Evolutionary conservation across 2,888 invertebrate species (phyloP).

Genomic region (Arge pagana): DNA sequence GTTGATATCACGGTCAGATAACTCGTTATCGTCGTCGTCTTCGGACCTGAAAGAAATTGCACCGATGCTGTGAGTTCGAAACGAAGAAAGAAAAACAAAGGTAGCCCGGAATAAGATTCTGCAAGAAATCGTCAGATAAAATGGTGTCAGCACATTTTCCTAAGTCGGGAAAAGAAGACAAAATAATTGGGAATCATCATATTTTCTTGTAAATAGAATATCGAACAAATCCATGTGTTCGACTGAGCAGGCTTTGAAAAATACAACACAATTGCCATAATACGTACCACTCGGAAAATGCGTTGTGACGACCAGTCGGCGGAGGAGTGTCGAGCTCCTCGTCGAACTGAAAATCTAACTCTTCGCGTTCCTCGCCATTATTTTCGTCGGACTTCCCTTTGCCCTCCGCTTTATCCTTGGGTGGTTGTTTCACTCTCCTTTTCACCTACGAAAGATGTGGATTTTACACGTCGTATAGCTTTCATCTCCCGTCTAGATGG

Average conservation of each 20-base stretch:
- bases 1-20: constrained; percentile 91
- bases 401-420: constrained; percentile 46
- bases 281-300: constrained; percentile 75
- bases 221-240: neutral
- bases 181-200: constrained; percentile 38
- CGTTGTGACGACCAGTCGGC: constrained; percentile 80
- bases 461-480: neutral
- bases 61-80: constrained; percentile 22
- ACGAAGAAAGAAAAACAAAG: neutral
- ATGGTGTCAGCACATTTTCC: constrained; percentile 32
- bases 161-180: constrained; percentile 53
- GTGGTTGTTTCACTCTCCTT: constrained; percentile 54
- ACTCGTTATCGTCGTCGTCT: constrained; percentile 81
- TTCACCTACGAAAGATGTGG: constrained; percentile 51
- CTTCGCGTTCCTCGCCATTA: constrained; percentile 67
- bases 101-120: neutral
- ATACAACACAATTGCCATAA: constrained; percentile 5
- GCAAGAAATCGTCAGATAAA: constrained; percentile 28
- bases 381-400: constrained; percentile 38
- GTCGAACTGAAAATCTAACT: constrained; percentile 95
- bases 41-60: constrained; percentile 66
- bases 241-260: neutral
- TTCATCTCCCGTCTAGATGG: neutral
- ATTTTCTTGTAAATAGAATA: constrained; percentile 23
- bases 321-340: constrained; percentile 84